Base-by-base conservation (phyloP, 92 coral and sea anemone genomes). In the Epizoanthus stellaris region DNA sequence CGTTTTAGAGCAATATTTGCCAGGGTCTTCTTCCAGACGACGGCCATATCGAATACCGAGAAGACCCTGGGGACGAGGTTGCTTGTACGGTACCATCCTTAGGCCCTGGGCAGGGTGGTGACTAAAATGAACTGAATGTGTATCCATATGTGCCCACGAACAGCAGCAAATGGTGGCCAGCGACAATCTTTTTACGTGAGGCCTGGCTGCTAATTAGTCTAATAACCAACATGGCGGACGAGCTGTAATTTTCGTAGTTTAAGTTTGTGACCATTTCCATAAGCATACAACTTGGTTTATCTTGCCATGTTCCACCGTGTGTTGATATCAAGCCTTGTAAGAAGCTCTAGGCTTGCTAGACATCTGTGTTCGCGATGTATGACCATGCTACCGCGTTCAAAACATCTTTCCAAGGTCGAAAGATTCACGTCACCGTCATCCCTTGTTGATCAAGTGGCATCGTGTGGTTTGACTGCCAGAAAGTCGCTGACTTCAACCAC, bases 141-240 rank as follows among this genome's bases (percentile, higher is more conserved):
- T 23, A 30, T 30, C 36, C 70, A 36, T 64, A 11, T 66, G 40
- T 23, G 70, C 70, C 70, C 70, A 30, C 70, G 8, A 30, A 12
- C 43, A 30, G 56, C 39, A 25, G 1, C 43, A 66, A 23, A 30
- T 39, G 21, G 56, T 66, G 43, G 70, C 42, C 70, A 66, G 70
- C 38, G 70, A 3, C 34, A 12, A 9, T 66, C 70, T 30, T 4
- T 66, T 66, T 52, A 30, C 56, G 10, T 52, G 42, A 66, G 43
- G 43, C 17, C 39, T 66, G 43, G 70, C 70, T 64, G 34, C 34
- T 64, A 19, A 52, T 11, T 9, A 52, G 13, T 11, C 14, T 11
- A 25, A 25, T 14, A 65, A 65, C 16, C 85, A 92, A 92, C 21
- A 92, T 92, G 93, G 91, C 91, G 89, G 91, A 86, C 86, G 67